phyloP scores from a whole-genome alignment of 2,113 vertebrate genomes.

The Sakesphorus luctuosus region DNA sequence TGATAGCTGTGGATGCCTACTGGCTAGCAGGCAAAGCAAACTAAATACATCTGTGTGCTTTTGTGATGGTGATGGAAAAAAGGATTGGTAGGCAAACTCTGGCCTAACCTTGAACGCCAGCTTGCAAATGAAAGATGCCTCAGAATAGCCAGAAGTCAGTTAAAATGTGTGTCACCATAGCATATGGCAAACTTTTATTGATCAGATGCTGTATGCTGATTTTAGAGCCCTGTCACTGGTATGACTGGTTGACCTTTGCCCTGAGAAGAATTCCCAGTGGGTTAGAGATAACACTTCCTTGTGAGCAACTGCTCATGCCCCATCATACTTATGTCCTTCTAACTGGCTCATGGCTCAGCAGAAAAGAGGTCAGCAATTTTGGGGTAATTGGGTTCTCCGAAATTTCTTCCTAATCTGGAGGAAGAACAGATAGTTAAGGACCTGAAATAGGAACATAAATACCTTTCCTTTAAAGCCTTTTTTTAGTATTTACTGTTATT shows the following conservation, averaged over 20 bases:
- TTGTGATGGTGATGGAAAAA: background rate
- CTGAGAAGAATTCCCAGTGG: accelerated
- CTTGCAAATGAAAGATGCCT: background rate
- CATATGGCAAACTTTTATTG: background rate
- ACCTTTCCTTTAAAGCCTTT: background rate
- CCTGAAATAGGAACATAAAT: background rate
- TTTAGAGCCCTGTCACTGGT: background rate
- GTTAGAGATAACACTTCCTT: background rate
- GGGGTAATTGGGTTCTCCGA: background rate
- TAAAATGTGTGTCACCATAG: background rate
- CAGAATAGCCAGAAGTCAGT: background rate
- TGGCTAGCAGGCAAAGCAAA: background rate
- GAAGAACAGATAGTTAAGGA: background rate
- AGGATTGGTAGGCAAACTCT: background rate
- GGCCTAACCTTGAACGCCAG: background rate
- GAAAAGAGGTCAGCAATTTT: background rate
- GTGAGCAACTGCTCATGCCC: background rate
- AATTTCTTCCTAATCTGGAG: background rate
- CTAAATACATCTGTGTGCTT: background rate
- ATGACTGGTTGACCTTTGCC: background rate
- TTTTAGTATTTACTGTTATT: background rate
- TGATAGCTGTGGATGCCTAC: background rate
- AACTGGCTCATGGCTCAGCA: background rate
- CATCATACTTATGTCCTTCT: background rate
- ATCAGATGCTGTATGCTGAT: background rate